Conservation (phyloP, 2,888 invertebrate genomes). For the Tanytarsus gracilentus region DNA sequence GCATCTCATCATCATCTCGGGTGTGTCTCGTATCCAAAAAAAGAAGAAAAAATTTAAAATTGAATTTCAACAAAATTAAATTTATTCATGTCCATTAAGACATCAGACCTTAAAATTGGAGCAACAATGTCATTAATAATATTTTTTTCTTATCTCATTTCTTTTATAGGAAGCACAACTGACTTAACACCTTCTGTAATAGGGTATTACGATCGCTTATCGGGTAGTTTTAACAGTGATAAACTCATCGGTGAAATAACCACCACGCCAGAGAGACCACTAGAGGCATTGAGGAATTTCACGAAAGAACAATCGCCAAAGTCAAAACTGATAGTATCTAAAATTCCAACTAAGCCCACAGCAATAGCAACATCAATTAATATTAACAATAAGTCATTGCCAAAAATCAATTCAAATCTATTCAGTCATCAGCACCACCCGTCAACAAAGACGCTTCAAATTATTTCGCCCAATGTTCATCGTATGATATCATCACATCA, state of each 20-base stretch:
- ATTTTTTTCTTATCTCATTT: constrained; percentile 35
- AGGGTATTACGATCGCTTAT: constrained; percentile 76
- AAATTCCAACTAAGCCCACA: constrained; percentile 31
- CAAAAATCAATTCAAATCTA: constrained; percentile 21
- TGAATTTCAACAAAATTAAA: too few species aligned
- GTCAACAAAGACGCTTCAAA: constrained; percentile 26
- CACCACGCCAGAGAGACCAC: constrained; percentile 24
- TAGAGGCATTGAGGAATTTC: constrained; percentile 10
- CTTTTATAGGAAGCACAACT: constrained; percentile 66
- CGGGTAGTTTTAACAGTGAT: constrained; percentile 43
- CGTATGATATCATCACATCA: constrained; percentile 49
- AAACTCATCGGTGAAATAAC: constrained; percentile 3
- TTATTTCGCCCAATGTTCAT: constrained; percentile 47
- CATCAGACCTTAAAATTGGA: background rate
- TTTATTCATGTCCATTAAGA: background rate
- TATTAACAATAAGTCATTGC: background rate
- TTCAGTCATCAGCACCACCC: background rate
- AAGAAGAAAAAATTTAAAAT: too few species aligned
- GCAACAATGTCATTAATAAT: constrained; percentile 6
- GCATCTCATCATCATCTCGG: too few species aligned
- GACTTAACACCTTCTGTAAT: constrained; percentile 79
- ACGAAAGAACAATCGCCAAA: constrained; percentile 31
- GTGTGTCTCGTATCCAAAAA: too few species aligned
- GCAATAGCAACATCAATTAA: constrained; percentile 30
- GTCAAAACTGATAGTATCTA: constrained; percentile 31